Base-by-base conservation (phyloP, 2,113 vertebrate genomes). In the Polypterus senegalus region DNA sequence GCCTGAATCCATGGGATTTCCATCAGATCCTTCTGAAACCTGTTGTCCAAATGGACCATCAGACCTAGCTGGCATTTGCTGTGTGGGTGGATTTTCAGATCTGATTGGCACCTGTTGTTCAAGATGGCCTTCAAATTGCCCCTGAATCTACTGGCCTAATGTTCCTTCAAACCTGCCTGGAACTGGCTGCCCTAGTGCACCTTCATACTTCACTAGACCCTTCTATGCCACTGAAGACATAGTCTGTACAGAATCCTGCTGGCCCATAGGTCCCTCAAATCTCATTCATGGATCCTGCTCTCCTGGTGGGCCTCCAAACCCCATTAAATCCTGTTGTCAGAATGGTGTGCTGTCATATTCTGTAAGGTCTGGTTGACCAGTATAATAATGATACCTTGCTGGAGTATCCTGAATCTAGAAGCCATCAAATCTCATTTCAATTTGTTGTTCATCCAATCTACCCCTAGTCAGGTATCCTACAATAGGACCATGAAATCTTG, bases 1-100 rank as follows among this genome's bases (percentile, higher is more conserved):
- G 47, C 82, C 77, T 62, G 68, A 74, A 69, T 86, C 86, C 62
- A 79, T 83, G 65, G 81, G 78, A 5, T 87, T 81, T 54, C 82
- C 75, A 63, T 97, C 92, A 69, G 89, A 94, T 66, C 90, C 83
- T 74, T 88, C 76, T 48, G 82, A 79, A 53, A 88, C 87, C 3
- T 82, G 78, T 71, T 92, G 92, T 49, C 77, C 83, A 59, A 90
- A 63, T 72, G 85, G 83, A 43, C 82, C 84, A 49, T 92, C 89
- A 79, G 91, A 92, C 46, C 81, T 74, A 71, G 89, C 76, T 8
- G 79, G 78, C 66, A 86, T 79, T 46, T 83, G 79, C 51, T 89
- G 87, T 69, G 83, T 84, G 67, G 74, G 80, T 11, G 84, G 84
- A 3, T 84, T 83, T 1, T 94, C 93, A 61, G 90, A 93, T 54